Evolutionary conservation across 2,113 vertebrate species (phyloP).

Genomic region (Struthidea cinerea): DNA sequence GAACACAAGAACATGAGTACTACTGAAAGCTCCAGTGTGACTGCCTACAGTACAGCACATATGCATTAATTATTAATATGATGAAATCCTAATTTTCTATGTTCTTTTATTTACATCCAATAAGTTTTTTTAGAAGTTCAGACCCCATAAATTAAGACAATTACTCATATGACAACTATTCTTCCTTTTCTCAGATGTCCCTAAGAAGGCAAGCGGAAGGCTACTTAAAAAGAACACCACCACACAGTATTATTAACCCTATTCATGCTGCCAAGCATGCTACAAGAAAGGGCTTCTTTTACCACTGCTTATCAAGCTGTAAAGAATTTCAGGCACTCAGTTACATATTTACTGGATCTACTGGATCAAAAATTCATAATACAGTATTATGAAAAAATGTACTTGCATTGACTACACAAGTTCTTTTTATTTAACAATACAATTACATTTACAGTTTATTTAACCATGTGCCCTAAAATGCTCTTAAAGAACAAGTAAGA

Average conservation of each 20-base stretch:
- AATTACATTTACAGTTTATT: neutral
- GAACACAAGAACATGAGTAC: neutral
- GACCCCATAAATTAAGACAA: neutral
- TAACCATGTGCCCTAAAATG: accelerated
- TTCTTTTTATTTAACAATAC: neutral
- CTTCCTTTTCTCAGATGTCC: neutral
- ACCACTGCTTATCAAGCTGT: neutral
- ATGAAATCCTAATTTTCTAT: neutral
- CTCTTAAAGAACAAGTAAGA: neutral
- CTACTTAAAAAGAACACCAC: neutral
- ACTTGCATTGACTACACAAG: neutral
- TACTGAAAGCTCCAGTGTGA: neutral
- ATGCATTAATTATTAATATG: neutral
- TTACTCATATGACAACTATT: neutral
- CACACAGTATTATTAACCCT: neutral
- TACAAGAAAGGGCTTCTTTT: neutral
- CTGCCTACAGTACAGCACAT: neutral
- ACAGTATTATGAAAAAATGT: neutral
- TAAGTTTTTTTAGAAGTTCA: neutral
- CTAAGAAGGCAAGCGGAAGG: neutral
- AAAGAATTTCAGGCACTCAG: neutral
- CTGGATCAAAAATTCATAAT: neutral
- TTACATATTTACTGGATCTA: neutral
- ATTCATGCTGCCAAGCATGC: neutral
- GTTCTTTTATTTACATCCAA: neutral